Evolutionary conservation across 2,797 vertebrate genomes (phyloP), one percentile per base, ranked within the genome.

Genomic region (Acestrorhynchus altus): DNA sequence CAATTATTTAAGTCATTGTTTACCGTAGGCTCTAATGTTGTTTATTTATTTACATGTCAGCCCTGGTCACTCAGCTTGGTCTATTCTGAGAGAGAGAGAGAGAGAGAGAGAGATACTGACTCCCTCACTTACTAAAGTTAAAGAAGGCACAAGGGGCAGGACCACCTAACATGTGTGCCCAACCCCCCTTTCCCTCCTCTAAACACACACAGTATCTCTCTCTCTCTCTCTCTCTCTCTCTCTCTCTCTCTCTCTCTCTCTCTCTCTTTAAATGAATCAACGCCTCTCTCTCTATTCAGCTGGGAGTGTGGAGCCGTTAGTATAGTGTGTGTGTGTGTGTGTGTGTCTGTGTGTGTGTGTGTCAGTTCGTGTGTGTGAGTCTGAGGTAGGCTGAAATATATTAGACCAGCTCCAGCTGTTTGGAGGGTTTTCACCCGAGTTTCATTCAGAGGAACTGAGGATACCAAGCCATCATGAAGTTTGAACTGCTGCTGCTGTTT

Each of bases 401-500:
- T 31, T n/a, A 78, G 77, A 83, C 80, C 64, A 65, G 31, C 54
- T 75, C 80, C 87, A 83, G 82, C 52, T 74, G 75, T 81, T 78
- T 87, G 81, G 83, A 82, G 85, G 78, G 22, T 70, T 83, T 66
- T 51, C 63, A 46, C 26, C 74, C 83, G 66, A 64, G 78, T 83
- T 85, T 87, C 83, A 86, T 78, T 80, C 74, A 81, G 83, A 86
- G 72, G 54, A 35, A 85, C 40, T 69, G 86, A 87, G 72, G 69
- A 63, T n/a, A n/a, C n/a, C n/a, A n/a, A n/a, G n/a, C n/a, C 89
- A 88, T 74, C 78, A 93, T 92, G 90, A 92, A 90, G 85, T 82
- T 89, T 80, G 84, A 89, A 74, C 88, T 92, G 85, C 81, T 94
- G 69, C 82, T 94, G 71, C 88, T 93, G 81, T 49, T 90, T 85